Evolutionary conservation across 2,888 invertebrate species (phyloP).

Genomic region (Seladonia tumulorum): DNA sequence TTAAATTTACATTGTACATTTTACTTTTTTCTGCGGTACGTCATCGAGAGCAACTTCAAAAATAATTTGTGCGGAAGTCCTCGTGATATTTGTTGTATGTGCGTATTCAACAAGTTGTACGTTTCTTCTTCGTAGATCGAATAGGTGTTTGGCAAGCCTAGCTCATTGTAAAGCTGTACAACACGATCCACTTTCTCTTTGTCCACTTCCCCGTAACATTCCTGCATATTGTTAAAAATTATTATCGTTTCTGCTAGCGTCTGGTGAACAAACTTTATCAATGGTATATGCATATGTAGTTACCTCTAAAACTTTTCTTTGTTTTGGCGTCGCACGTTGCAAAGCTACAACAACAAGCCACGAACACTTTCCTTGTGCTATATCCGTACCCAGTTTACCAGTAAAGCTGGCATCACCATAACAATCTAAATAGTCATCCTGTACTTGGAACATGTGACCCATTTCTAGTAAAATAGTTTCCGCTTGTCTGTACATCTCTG

Average conservation of each 20-base stretch:
- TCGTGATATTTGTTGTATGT: conserved; percentile 93
- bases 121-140: conserved; percentile 93
- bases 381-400: conserved; percentile 96
- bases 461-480: conserved; percentile 95
- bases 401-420: conserved; percentile 94
- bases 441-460: conserved; percentile 97
- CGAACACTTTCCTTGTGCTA: conserved; percentile 97
- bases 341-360: conserved; percentile 97
- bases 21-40: conserved; percentile 90
- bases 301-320: conserved; percentile 89
- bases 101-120: conserved; percentile 92
- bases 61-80: conserved; percentile 93
- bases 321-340: conserved; percentile 90
- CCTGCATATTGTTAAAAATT: conserved; percentile 77
- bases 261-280: not conserved
- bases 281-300: conserved; percentile 25
- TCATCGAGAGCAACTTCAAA: conserved; percentile 92
- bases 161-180: conserved; percentile 91
- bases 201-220: conserved; percentile 91
- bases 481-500: conserved; percentile 93
- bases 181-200: conserved; percentile 88
- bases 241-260: not conserved
- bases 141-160: conserved; percentile 91
- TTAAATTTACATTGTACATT: conserved; percentile 80
- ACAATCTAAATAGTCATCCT: conserved; percentile 96